Evolutionary conservation across 2,888 invertebrate species (phyloP).

Genomic region (Rotaria magnacalcarata): DNA sequence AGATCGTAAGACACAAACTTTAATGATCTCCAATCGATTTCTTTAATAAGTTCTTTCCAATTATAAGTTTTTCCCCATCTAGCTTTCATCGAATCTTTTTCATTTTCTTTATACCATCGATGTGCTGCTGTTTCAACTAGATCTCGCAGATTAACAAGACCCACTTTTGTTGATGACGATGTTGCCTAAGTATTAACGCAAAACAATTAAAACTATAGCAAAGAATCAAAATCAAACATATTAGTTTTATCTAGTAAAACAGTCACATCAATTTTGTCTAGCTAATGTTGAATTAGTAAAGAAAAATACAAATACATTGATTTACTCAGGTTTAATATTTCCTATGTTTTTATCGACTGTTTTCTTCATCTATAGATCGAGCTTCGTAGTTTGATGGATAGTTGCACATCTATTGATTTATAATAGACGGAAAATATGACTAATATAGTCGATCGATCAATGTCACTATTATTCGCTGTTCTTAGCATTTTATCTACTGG

Average conservation of each 20-base stretch:
- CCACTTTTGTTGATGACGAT: constrained; percentile 3
- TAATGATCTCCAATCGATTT: constrained; percentile 43
- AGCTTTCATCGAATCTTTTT: constrained; percentile 42
- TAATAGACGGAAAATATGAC: not conserved
- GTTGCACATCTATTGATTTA: not conserved
- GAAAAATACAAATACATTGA: not conserved
- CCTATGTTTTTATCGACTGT: not conserved
- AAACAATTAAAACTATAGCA: too few relatives aligned
- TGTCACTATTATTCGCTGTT: not conserved
- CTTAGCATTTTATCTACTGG: not conserved
- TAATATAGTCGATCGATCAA: not conserved
- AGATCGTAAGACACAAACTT: not conserved
- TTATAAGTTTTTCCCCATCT: constrained; percentile 39
- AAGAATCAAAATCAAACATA: not conserved
- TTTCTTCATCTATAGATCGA: not conserved
- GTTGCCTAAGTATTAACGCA: not conserved
- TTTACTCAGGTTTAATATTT: not conserved
- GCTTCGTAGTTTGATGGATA: not conserved
- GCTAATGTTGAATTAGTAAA: not conserved
- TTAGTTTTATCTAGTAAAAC: too few relatives aligned
- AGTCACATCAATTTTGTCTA: too few relatives aligned
- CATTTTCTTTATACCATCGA: constrained; percentile 41
- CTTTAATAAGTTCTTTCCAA: constrained; percentile 41
- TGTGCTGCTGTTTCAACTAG: constrained; percentile 40
- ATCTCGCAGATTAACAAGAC: constrained; percentile 40